Evolutionary conservation across 2,113 vertebrate genomes (phyloP), one percentile per base, ranked within the genome.

Genomic region (Harpagus bidentatus): DNA sequence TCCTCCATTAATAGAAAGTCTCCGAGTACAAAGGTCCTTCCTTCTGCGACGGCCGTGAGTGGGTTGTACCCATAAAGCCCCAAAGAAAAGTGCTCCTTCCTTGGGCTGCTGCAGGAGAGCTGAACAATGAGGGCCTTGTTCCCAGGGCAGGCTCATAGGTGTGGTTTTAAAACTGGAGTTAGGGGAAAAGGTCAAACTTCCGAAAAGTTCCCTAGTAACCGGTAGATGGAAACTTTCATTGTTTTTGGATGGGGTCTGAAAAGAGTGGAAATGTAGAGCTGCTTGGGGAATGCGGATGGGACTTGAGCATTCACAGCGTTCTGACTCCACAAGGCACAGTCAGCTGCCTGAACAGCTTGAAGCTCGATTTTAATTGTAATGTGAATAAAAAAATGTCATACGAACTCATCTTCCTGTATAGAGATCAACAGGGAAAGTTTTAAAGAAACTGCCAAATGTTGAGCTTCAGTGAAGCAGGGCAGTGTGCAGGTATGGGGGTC

Each of bases 71-170:
- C 71, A 88, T 70, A 96, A 94, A 69, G 29, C 52, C 77, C 86
- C 85, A 65, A 61, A 71, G 76, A 88, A 95, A 56, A 20, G 40
- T 40, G 47, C 23, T 31, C 15, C 52, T 88, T 86, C 70, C 65
- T 74, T 55, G 74, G 61, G 40, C 48, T 73, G 67, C 74, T 55
- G 42, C 65, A 66, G 81, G 69, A 56, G 77, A 47, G 59, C 11
- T 11, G 56, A 94, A 97, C 96, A 97, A 96, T 92, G 89, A 69
- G 58, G 25, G 50, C 65, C 95, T 96, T 97, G 96, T 97, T 96
- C 72, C 43, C 38, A 32, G 48, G 52, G 78, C 61, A 63, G 63
- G 52, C 84, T 88, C 58, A 59, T 84, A 95, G 82, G 89, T 93
- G 50, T 67, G 53, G 89, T 84, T 94, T 94, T 90, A 88, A 90